A percentile compares a stretch with the other conserved stretches of the same genome.
Evolutionary conservation across 2,113 vertebrate species (phyloP).

Genomic region (Eolophus roseicapilla): DNA sequence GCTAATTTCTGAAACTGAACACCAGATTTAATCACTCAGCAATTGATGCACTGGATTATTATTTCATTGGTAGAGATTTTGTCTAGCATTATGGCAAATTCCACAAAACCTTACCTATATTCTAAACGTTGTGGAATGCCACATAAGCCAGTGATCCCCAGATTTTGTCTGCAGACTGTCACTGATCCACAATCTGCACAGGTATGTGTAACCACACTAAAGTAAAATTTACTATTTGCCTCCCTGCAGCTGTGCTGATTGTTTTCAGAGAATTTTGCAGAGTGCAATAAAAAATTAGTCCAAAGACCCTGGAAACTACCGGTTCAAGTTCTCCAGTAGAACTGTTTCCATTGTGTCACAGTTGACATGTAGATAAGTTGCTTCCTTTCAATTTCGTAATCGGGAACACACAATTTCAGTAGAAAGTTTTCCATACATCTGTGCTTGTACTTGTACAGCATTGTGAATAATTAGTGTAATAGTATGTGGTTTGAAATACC

Average conservation of each 20-base stretch:
- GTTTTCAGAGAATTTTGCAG: background rate
- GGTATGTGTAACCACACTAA: background rate
- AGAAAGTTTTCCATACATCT: background rate
- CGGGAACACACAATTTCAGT: background rate
- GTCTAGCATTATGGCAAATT: background rate
- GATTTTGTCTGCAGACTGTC: background rate
- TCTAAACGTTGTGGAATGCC: background rate
- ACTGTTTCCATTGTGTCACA: background rate
- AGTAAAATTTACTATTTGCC: background rate
- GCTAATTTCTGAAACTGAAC: background rate
- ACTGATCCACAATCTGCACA: background rate
- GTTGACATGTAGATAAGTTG: background rate
- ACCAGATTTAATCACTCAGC: background rate
- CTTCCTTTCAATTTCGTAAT: background rate
- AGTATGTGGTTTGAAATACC: background rate
- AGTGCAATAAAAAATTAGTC: background rate
- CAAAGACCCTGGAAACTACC: background rate
- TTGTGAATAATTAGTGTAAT: background rate
- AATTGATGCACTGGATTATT: background rate
- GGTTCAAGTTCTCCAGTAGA: background rate
- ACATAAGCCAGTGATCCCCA: background rate
- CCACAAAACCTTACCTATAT: background rate
- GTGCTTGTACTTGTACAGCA: background rate
- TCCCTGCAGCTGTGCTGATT: background rate
- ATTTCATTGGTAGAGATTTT: background rate